Base-by-base conservation (phyloP, 2,888 invertebrate genomes). In the Enoplolaimus lenunculus region DNA sequence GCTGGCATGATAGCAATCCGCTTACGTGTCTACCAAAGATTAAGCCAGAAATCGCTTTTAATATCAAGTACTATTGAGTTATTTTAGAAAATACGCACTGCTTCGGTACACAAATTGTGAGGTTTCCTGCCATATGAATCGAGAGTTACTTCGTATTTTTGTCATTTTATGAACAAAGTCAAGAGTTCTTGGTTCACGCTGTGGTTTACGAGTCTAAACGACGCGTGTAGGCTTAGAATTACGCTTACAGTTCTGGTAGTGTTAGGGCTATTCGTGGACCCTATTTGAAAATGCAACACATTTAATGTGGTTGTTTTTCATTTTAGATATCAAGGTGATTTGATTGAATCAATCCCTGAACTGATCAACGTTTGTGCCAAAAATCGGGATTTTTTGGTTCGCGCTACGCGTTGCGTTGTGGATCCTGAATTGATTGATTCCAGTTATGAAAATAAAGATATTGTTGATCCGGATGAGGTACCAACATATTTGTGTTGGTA, bases 1-100 rank as follows among this genome's bases (percentile, higher is more conserved):
- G 78, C 1, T 77, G 78, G 77, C 71, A 70, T 70, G 59, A 69
- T 68, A 77, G 78, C 57, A 62, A 71, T 3, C 69, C 74, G 1
- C 70, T 73, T 7, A 21, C 68, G 33, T 64, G n/a, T 26, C 69
- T 74, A 26, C 72, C 72, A 3, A 60, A 69, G 64, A 28, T 73
- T 21, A 60, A 69, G 64, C 70, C 68, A 26, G 59, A 68, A 57
- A 30, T 0, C 59, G 66, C 28, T n/a, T 34, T 45, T 29, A 2
- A 34, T 21, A 26, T 60, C 2, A 34, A 65, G 70, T 71, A 65
- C n/a, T 29, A 45, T 45, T 13, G 7, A 13, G 21, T 45, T 45
- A 13, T 45, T 7, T 45, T 45, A 45, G n/a, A n/a, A n/a, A n/a
- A n/a, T n/a, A n/a, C n/a, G n/a, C n/a, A n/a, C n/a, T n/a, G n/a